Conservation (phyloP, 2,113 vertebrate genomes). For the Gopherus flavomarginatus region DNA sequence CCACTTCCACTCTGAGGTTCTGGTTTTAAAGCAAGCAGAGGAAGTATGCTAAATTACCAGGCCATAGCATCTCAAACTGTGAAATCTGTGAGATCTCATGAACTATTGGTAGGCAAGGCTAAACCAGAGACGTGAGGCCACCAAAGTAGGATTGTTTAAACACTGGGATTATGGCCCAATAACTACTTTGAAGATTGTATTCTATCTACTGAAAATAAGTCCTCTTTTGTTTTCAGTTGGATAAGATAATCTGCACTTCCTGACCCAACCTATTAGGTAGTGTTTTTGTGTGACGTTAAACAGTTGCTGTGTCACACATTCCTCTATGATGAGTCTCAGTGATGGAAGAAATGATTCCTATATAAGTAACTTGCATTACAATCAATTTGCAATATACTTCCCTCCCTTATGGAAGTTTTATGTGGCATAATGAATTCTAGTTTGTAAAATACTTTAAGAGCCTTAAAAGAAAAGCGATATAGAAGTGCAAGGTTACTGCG, state of each 20-base stretch:
- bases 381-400: neutral
- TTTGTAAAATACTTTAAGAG: neutral
- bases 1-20: neutral
- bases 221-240: neutral
- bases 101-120: neutral
- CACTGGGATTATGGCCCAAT: neutral
- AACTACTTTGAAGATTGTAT: conserved; percentile 5
- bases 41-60: neutral
- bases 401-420: neutral
- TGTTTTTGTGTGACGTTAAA: neutral
- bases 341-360: neutral
- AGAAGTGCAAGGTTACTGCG: neutral
- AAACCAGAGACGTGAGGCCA: neutral
- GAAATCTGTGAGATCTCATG: neutral
- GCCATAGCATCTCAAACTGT: neutral
- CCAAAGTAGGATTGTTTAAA: neutral
- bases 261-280: neutral
- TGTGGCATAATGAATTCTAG: neutral
- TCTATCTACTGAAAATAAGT: neutral
- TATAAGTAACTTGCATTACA: neutral
- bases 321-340: accelerated
- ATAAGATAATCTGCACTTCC: accelerated
- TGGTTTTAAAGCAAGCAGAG: neutral
- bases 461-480: neutral
- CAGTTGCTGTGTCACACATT: neutral